Evolutionary conservation across 1,140 invertebrate species (phyloP).

Genomic region (Sminthurides bifidus): DNA sequence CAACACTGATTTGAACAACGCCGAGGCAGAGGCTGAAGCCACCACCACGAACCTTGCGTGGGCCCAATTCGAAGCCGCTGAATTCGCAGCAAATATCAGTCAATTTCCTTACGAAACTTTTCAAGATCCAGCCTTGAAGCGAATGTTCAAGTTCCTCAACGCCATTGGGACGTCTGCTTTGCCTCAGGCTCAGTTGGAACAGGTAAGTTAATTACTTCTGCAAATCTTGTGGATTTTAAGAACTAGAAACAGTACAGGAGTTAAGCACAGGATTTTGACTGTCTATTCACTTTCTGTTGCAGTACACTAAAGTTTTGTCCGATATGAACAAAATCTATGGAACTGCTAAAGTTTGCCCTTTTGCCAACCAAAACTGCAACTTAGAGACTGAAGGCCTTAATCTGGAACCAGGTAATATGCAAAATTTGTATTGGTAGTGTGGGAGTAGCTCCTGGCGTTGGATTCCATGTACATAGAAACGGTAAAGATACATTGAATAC

Average conservation of each 20-base stretch:
- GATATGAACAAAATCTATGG: slow-evolving; percentile 81
- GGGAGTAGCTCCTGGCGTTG: neutral
- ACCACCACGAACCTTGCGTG: slow-evolving; percentile 58
- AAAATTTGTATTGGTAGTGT: neutral
- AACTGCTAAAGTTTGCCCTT: slow-evolving; percentile 56
- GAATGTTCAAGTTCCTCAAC: slow-evolving; percentile 64
- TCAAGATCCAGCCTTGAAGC: slow-evolving; percentile 49
- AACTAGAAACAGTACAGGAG: neutral
- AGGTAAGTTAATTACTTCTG: slow-evolving; percentile 43
- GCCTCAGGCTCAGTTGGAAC: slow-evolving; percentile 64
- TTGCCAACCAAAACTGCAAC: slow-evolving; percentile 38
- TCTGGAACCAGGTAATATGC: slow-evolving; percentile 34
- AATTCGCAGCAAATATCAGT: slow-evolving; percentile 54
- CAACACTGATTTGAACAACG: slow-evolving; percentile 23
- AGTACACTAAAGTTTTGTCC: slow-evolving; percentile 75
- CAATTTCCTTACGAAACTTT: slow-evolving; percentile 51
- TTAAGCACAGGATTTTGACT: neutral
- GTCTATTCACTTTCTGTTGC: slow-evolving; percentile 22
- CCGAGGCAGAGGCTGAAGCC: slow-evolving; percentile 1
- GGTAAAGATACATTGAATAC: no score
- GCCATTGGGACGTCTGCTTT: slow-evolving; percentile 72
- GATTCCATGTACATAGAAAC: neutral
- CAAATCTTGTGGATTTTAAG: slow-evolving; percentile 1
- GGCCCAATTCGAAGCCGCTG: slow-evolving; percentile 62
- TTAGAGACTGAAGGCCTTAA: slow-evolving; percentile 32